These are phyloP conservation scores for Orbicella faveolata DNA, from an alignment of 64 coral and sea anemone genomes.

Conservation along the genomic window DNA sequence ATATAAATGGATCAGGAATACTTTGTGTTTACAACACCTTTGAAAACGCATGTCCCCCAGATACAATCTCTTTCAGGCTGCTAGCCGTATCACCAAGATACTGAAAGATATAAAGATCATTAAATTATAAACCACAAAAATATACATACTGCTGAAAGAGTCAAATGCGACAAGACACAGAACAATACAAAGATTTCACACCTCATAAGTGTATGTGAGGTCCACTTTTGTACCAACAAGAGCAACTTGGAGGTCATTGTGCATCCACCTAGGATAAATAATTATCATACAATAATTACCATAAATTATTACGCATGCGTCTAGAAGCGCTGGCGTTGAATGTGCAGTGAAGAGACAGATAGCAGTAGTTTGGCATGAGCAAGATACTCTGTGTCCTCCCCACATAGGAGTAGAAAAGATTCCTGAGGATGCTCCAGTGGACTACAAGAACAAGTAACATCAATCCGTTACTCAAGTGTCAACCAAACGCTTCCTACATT, in stretches of 20 bases:
- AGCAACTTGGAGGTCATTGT: slow-evolving; percentile 57
- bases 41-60: slow-evolving; percentile 87
- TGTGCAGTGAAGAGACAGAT: too few species aligned
- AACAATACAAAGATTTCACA: not conserved
- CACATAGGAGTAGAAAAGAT: too few species aligned
- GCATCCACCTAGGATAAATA: slow-evolving; percentile 48
- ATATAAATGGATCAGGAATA: too few species aligned
- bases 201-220: slow-evolving; percentile 57
- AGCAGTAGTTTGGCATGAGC: too few species aligned
- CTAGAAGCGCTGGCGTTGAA: not conserved
- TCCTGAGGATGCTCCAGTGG: too few species aligned
- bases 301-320: not conserved
- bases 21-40: slow-evolving; percentile 56
- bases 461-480: too few species aligned
- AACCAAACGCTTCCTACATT: too few species aligned
- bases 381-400: too few species aligned
- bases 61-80: slow-evolving; percentile 66
- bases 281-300: not conserved
- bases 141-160: not conserved
- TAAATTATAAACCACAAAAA: not conserved
- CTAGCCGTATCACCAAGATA: slow-evolving; percentile 82
- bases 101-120: slow-evolving; percentile 36
- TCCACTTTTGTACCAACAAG: slow-evolving; percentile 51
- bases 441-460: too few species aligned
- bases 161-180: too few species aligned